Evolutionary conservation across 2,888 invertebrate species (phyloP).

Genomic region (Phyllotreta cruciferae): DNA sequence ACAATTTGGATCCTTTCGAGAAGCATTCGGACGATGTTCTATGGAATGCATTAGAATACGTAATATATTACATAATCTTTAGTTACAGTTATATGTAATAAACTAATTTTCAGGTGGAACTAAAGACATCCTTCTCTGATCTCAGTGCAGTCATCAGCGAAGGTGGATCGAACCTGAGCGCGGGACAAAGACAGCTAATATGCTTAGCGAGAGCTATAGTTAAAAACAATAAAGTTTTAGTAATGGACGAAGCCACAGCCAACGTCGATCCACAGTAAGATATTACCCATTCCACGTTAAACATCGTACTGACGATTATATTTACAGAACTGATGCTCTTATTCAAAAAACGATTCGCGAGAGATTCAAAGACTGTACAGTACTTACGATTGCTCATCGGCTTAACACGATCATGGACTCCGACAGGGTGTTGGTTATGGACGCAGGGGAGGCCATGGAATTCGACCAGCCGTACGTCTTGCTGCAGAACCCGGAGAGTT

Average conservation of each 20-base stretch:
- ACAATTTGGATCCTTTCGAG: constrained; percentile 85
- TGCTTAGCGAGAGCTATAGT: constrained; percentile 90
- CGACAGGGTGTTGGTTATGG: constrained; percentile 72
- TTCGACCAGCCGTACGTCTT: constrained; percentile 63
- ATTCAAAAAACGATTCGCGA: constrained; percentile 24
- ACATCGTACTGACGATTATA: neutral
- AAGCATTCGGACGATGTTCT: constrained; percentile 75
- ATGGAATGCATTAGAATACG: constrained; percentile 79
- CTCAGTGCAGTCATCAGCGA: constrained; percentile 73
- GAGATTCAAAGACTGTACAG: constrained; percentile 22
- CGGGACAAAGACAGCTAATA: constrained; percentile 86
- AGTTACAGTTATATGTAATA: constrained; percentile 1
- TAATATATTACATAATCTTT: no score
- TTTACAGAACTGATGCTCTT: constrained; percentile 12
- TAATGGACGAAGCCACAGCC: constrained; percentile 92
- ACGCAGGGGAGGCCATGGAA: constrained; percentile 63
- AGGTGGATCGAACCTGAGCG: constrained; percentile 84
- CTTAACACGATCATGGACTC: constrained; percentile 56
- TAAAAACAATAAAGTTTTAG: constrained; percentile 75
- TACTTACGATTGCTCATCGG: constrained; percentile 20
- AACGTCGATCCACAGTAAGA: constrained; percentile 72
- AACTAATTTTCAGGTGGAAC: constrained; percentile 59
- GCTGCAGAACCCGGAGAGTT: constrained; percentile 50
- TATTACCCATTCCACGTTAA: neutral
- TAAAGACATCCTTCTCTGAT: constrained; percentile 73